phyloP scores from a whole-genome alignment of 2,797 vertebrate species.

The Distichodus sexfasciatus region DNA sequence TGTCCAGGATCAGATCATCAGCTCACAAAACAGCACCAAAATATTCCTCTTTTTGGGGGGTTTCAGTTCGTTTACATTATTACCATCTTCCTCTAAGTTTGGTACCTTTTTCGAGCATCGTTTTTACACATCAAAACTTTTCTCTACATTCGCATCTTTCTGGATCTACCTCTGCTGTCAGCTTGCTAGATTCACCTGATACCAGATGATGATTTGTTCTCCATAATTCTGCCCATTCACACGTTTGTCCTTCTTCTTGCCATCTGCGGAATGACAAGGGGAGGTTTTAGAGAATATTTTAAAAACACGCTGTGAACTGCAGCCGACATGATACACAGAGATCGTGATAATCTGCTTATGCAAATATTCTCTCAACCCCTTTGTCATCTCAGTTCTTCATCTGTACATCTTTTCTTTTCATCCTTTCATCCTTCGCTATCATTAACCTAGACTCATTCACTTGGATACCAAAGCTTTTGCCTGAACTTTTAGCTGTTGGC shows the following conservation, averaged over 20 bases:
- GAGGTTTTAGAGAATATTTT: neutral
- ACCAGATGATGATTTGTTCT: neutral
- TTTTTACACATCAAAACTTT: neutral
- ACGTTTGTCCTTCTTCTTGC: neutral
- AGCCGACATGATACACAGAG: neutral
- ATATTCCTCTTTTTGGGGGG: constrained; percentile 45
- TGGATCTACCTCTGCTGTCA: constrained; percentile 51
- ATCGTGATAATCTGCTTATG: neutral
- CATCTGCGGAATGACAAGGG: neutral
- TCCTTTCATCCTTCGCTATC: neutral
- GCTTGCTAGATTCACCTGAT: constrained; percentile 20
- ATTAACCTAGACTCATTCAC: constrained; percentile 61
- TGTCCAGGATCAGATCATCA: constrained; percentile 59
- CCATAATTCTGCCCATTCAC: neutral
- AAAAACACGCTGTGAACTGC: constrained; percentile 2
- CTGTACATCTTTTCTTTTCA: neutral
- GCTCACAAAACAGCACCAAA: constrained; percentile 43
- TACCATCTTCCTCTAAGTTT: constrained; percentile 1
- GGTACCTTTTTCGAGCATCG: neutral
- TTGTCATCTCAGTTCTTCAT: neutral
- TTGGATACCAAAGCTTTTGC: constrained; percentile 77
- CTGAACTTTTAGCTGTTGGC: constrained; percentile 54
- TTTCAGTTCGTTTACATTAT: neutral
- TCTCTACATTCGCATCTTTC: constrained; percentile 31
- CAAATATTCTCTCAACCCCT: neutral